Evolutionary conservation across 2,797 vertebrate genomes (phyloP).

Genomic region (Micromesistius poutassou): DNA sequence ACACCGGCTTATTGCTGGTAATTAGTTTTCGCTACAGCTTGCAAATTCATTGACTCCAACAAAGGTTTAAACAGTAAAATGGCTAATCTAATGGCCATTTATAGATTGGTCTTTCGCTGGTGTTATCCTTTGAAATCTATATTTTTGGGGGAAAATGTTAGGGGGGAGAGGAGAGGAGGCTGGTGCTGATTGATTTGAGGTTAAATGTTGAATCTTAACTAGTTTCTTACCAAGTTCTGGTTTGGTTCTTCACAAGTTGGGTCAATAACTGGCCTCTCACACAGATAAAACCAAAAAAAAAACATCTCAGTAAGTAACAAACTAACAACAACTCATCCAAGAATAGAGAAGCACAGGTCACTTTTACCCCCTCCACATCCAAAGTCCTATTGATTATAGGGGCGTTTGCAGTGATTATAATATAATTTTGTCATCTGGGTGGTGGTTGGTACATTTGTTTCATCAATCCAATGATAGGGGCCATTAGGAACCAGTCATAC

Average conservation of each 20-base stretch:
- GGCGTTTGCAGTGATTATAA: not conserved
- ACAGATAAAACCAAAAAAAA: not conserved
- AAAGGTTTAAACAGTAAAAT: not conserved
- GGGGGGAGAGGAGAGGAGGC: not conserved
- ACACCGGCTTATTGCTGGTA: not conserved
- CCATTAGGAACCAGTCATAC: not conserved
- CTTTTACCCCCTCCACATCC: not conserved
- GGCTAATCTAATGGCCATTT: not conserved
- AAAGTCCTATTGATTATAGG: not conserved
- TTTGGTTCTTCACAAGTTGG: not conserved
- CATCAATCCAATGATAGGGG: not conserved
- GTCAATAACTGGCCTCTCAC: not conserved
- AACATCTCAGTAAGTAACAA: not conserved
- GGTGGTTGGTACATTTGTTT: not conserved
- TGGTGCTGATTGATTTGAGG: not conserved
- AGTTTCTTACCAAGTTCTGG: not conserved
- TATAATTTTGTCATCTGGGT: not conserved
- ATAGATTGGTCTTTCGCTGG: not conserved
- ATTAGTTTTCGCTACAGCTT: not conserved
- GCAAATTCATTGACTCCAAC: not conserved
- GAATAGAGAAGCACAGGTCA: not conserved
- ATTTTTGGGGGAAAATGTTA: not conserved
- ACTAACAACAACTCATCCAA: not conserved
- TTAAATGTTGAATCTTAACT: not conserved
- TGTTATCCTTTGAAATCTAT: not conserved